Evolutionary conservation across 2,113 vertebrate species (phyloP), one percentile per base, ranked within the genome.

Genomic region (Ailuropoda melanoleuca): DNA sequence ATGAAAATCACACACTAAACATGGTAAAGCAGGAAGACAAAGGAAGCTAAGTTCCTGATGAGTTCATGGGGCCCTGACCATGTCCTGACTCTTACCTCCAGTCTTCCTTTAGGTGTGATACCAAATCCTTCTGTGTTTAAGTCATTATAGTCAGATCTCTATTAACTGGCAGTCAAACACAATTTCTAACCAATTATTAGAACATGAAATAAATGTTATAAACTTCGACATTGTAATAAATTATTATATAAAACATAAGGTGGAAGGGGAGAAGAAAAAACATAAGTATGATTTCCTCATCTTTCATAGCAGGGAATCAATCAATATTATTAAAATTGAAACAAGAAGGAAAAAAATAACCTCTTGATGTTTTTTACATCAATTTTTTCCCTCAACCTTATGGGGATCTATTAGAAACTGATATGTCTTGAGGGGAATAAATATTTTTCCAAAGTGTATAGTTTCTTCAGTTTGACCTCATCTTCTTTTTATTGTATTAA

Each of bases 241-340:
- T n/a, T 66, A 87, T 95, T 84, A 66, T 89, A 68, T 31, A 21
- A 75, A 97, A 77, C 83, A 91, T 88, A 90, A 88, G 46, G 15
- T 75, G 8, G 17, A 88, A 78, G 39, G 21, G 4, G 48, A 82
- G 3, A 74, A 43, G 19, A 37, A 78, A 85, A 82, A 77, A 12
- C 13, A 6, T 46, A 75, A 58, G 12, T 82, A 21, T 46, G 12
- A 97, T 77, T 90, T 96, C 43, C 24, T 94, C 48, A 89, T 66
- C 46, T 96, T 82, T 92, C 34, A 94, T 37, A 89, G 17, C 58
- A 86, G 9, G 14, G 29, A 50, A 15, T 29, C 24, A 74, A 85
- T 81, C 84, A 90, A 74, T 93, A 93, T 62, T 64, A 92, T 78
- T 87, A 87, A 87, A 96, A 96, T 66, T 89, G 34, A 66, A 91